Conservation (phyloP, 2,797 vertebrate genomes). For the Syndactyla subalaris region DNA sequence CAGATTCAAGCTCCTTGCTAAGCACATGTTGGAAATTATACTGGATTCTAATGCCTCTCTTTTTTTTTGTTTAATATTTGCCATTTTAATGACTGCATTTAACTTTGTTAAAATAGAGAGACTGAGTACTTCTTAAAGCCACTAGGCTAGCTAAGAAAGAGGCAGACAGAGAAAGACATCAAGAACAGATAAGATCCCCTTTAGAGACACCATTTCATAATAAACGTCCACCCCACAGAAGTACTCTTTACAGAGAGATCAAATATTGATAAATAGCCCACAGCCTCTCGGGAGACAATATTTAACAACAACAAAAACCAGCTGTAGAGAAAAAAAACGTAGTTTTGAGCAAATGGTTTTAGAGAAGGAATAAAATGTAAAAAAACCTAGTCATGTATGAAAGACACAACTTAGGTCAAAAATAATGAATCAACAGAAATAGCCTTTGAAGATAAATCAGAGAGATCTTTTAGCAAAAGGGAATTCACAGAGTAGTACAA, state of each 20-base stretch:
- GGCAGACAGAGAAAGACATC: neutral
- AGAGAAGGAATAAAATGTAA: neutral
- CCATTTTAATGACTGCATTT: neutral
- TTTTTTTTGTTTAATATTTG: neutral
- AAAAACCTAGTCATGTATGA: neutral
- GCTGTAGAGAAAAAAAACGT: neutral
- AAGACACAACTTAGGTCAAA: neutral
- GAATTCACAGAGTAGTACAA: neutral
- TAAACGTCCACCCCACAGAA: neutral
- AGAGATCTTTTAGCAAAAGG: neutral
- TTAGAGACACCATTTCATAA: neutral
- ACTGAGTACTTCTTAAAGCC: neutral
- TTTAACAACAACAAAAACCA: neutral
- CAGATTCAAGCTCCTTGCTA: neutral
- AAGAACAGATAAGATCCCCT: neutral
- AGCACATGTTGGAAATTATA: neutral
- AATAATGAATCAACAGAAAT: neutral
- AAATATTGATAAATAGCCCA: conserved; percentile 57
- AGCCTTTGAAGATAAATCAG: conserved; percentile 9
- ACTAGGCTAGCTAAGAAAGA: neutral
- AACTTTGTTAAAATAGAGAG: neutral
- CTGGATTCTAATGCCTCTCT: neutral
- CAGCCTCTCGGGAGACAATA: neutral
- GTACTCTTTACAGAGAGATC: neutral
- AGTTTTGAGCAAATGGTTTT: neutral